Percentiles rank a stretch among this genome's conserved stretches.
phyloP scores from a whole-genome alignment of 2,113 vertebrate genomes.

The Calyptomena viridis region DNA sequence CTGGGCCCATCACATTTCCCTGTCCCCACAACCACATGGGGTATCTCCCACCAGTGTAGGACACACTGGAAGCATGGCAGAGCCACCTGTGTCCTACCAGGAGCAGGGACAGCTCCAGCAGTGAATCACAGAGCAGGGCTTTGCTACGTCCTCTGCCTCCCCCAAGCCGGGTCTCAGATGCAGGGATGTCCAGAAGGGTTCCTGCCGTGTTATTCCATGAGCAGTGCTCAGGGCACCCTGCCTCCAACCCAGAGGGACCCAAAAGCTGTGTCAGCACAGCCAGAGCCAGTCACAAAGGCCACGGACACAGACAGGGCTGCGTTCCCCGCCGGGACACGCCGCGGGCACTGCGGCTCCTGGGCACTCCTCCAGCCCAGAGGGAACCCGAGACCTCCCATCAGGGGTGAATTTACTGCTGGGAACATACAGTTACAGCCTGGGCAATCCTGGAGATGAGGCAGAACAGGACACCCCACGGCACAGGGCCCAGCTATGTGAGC shows the following conservation, averaged over 20 bases:
- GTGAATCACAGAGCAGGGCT: fast-evolving
- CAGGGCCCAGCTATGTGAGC: not conserved
- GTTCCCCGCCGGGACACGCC: not conserved
- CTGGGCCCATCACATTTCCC: not conserved
- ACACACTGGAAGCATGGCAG: fast-evolving
- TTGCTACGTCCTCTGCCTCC: not conserved
- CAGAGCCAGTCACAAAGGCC: not conserved
- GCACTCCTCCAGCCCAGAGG: not conserved
- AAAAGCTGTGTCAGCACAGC: not conserved
- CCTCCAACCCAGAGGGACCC: not conserved
- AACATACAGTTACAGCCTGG: not conserved
- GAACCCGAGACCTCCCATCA: not conserved
- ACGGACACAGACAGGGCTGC: not conserved
- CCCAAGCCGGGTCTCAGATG: fast-evolving
- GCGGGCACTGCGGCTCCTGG: not conserved
- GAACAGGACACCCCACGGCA: not conserved
- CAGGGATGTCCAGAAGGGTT: not conserved
- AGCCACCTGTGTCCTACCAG: not conserved
- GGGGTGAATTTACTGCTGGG: not conserved
- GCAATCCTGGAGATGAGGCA: not conserved
- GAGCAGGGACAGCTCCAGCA: not conserved
- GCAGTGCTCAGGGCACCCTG: not conserved
- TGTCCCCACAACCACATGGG: not conserved
- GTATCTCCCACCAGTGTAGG: not conserved
- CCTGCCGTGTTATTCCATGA: not conserved